These are phyloP conservation scores for Trichonephila clavata DNA, from an alignment of 1,140 invertebrate species.

Conservation along the genomic window DNA sequence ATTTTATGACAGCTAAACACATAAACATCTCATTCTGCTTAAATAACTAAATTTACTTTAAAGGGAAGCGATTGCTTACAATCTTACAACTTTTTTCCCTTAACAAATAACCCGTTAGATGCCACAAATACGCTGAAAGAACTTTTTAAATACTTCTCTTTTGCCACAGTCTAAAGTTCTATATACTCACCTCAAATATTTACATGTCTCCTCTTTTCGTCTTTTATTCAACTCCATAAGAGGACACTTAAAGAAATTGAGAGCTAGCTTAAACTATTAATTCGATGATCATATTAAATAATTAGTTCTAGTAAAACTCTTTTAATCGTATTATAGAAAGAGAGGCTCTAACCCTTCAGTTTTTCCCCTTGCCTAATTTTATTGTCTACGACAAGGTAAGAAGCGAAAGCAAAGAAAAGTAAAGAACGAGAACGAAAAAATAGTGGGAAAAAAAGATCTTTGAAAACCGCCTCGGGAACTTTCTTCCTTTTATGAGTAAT, in stretches of 20 bases:
- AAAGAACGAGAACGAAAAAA: not conserved
- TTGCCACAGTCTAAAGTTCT: not conserved
- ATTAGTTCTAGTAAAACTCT: conserved; percentile 18
- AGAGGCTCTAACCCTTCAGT: not conserved
- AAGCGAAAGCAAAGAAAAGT: not conserved
- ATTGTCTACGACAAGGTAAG: not conserved
- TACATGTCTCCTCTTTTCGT: not conserved
- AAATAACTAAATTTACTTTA: too few species aligned
- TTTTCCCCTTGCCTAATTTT: conserved; percentile 4
- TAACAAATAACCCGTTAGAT: too few species aligned
- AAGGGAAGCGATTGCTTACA: too few species aligned
- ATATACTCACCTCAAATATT: conserved; percentile 13
- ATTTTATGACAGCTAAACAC: too few species aligned
- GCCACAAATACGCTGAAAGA: too few species aligned
- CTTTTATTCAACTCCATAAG: conserved; percentile 10
- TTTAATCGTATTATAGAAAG: conserved; percentile 24
- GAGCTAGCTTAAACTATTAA: conserved; percentile 19
- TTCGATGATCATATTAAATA: conserved; percentile 34
- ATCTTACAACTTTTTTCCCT: too few species aligned
- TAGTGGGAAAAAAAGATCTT: not conserved
- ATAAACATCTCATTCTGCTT: too few species aligned
- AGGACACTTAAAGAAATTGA: conserved; percentile 29
- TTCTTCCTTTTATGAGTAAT: conserved; percentile 33
- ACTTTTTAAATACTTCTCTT: not conserved
- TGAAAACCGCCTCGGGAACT: conserved; percentile 8